Evolutionary conservation across 2,113 vertebrate genomes (phyloP).

Genomic region (Cavia porcellus): DNA sequence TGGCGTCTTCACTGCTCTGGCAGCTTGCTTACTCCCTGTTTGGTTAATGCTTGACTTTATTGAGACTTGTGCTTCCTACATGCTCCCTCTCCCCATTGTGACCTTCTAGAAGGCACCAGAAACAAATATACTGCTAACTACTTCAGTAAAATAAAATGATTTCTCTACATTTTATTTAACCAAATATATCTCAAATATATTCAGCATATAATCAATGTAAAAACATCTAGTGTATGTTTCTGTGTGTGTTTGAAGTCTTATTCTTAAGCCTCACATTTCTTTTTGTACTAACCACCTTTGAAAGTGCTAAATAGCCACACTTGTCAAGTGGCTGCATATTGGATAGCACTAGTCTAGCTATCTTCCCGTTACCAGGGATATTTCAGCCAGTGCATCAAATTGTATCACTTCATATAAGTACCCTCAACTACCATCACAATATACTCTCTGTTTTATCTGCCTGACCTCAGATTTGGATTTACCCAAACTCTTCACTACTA

Average conservation of each 20-base stretch:
- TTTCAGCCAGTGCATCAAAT: background rate
- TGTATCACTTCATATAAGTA: background rate
- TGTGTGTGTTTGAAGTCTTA: conserved; percentile 10
- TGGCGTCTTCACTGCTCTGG: background rate
- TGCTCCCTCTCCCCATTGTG: background rate
- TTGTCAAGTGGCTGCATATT: background rate
- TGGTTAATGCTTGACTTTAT: background rate
- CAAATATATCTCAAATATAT: background rate
- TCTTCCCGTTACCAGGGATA: background rate
- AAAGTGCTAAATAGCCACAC: background rate
- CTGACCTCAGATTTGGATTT: background rate
- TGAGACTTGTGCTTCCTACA: background rate
- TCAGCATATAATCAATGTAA: background rate
- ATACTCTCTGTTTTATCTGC: background rate
- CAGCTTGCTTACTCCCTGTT: background rate
- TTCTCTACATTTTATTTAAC: conserved; percentile 1
- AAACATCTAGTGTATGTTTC: background rate
- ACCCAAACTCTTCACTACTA: background rate
- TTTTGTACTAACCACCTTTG: background rate
- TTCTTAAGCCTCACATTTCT: background rate
- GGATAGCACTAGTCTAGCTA: background rate
- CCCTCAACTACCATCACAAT: background rate
- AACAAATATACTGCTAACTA: background rate
- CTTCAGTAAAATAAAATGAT: background rate
- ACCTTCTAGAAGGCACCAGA: background rate